Base-by-base conservation (phyloP, 1,140 invertebrate genomes). In the Microplitis mediator region DNA sequence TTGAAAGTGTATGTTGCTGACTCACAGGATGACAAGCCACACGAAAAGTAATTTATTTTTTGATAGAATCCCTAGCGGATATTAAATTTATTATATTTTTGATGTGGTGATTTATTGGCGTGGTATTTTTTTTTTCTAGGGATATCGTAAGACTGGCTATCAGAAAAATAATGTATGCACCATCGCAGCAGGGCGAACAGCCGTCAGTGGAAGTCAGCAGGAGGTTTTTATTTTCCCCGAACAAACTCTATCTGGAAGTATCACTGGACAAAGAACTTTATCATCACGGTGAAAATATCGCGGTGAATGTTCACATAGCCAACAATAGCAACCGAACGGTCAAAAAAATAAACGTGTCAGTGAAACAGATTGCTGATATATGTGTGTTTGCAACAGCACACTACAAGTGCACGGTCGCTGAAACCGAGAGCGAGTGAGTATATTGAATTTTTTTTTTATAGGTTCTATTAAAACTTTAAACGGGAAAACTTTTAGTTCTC, bases 151-250 rank as follows among this genome's bases (percentile, higher is more conserved):
- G 94, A 39, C 84, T 96, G 75, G 94, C 95, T 13, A 96, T 96
- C 80, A 89, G 94, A 52, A 99, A 99, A 90, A 95, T 99, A 79
- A 99, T 99, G 92, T 99, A 99, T 87, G 98, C 98, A 58, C 98
- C 98, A 13, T 96, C 95, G 78, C 96, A 97, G 85, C 95, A 97
- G 81, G 97, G 96, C 9, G 97, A 98, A 78, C 98, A 99, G 88
- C 98, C 98, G 0, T 98, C 95, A 69, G 94, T 98, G 14, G 98
- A 99, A 89, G 96, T 98, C 8, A 98, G 95, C 85, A 99, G 99
- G 88, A 97, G 99, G 85, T 99, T 99, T 83, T 96, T 99, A 92
- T 98, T 99, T 96, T 98, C 97, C 81, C 97, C 97, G 6, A 99
- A 98, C 87, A 98, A 98, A 88, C 89, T 99, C 39, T 95, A 98